Evolutionary conservation across 2,888 invertebrate species (phyloP), one percentile per base, ranked within the genome.

Genomic region (Calameuta filiformis): DNA sequence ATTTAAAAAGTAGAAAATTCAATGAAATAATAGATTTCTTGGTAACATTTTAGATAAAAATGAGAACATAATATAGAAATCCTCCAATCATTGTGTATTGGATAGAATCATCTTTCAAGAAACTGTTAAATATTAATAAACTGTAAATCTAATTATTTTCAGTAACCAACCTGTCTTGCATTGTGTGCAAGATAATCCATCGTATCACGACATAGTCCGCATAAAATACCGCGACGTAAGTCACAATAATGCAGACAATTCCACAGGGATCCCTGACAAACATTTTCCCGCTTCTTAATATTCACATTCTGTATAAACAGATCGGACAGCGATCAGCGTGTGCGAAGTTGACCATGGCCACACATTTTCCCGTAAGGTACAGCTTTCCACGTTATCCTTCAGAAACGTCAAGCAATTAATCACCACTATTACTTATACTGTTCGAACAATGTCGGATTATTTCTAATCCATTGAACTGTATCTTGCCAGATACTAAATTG

Each of bases 191-290:
- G 82, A 97, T 94, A 83, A 97, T 95, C 96, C 97, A 97, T 90
- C 95, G 93, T 85, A 97, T 94, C 76, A 97, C 95, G 79, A 97
- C 97, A 93, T 97, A 97, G 92, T 97, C 97, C 37, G 97, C 97
- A 90, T 97, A 98, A 86, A 96, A 93, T 71, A 97, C 94, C 75
- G 97, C 96, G 75, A 94, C 91, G 90, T 97, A 97, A 73, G 97
- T 97, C 83, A 97, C 93, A 82, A 96, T 90, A 81, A 97, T 93
- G 91, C 97, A 97, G 82, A 95, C 94, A 85, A 97, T 94, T 83
- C 97, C 97, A 92, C 97, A 98, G 77, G 96, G 96, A 93, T 97
- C 97, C 88, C 93, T 94, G 79, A 96, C 94, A 90, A 96, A 96
- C 93, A 96, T 95, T 84, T 81, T 86, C 79, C 79, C 79, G 83